Conservation (phyloP, 2,113 vertebrate genomes). For the Peromyscus leucopus region DNA sequence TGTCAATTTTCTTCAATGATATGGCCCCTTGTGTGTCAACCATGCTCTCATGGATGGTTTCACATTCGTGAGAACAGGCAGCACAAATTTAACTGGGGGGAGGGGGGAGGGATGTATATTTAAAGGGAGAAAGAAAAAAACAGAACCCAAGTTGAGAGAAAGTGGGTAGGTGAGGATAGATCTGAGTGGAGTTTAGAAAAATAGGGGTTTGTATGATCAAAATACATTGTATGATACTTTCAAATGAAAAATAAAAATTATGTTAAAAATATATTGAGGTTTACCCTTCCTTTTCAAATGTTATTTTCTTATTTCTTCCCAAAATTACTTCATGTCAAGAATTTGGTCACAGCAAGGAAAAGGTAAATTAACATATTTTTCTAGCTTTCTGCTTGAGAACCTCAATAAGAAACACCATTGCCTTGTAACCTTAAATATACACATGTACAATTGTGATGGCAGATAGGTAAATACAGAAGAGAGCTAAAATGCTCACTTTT, state of each 20-base stretch:
- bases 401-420: constrained; percentile 4
- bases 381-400: neutral
- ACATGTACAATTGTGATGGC: neutral
- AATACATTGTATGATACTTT: neutral
- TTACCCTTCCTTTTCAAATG: constrained; percentile 15
- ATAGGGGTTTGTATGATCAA: neutral
- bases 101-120: neutral
- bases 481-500: neutral
- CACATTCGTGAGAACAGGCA: neutral
- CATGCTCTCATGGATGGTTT: neutral
- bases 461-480: neutral
- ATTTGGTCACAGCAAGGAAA: neutral
- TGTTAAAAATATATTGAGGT: neutral
- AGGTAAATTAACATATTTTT: neutral
- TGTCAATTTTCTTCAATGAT: no score
- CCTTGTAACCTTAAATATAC: neutral
- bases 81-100: neutral
- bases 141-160: no score
- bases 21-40: neutral
- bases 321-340: neutral
- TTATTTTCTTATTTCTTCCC: neutral
- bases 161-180: neutral
- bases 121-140: no score
- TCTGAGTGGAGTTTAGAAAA: neutral
- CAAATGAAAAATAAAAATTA: neutral